A percentile compares a stretch with the other conserved stretches of the same genome.
Evolutionary conservation across 2,888 invertebrate species (phyloP).

Genomic region (Andrena bucephala): DNA sequence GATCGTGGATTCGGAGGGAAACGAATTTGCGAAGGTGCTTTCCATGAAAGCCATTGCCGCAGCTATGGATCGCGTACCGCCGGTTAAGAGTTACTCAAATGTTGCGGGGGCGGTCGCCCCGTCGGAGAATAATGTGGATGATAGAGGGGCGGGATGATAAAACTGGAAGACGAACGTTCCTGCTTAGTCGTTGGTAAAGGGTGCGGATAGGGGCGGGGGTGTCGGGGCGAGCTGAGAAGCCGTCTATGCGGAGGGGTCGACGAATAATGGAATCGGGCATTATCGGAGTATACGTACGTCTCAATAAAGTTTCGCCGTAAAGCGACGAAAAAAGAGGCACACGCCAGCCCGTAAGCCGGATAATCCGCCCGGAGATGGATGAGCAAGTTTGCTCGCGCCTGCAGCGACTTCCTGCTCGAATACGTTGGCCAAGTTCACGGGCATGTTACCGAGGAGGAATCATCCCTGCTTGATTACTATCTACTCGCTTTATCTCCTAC

Average conservation of each 20-base stretch:
- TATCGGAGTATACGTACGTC: slow-evolving; percentile 61
- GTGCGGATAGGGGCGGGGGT: background rate
- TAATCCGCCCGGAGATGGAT: slow-evolving; percentile 68
- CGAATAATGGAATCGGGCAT: slow-evolving; percentile 67
- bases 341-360: slow-evolving; percentile 60
- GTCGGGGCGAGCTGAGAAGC: background rate
- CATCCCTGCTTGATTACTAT: background rate
- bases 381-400: slow-evolving; percentile 34
- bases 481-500: too few relatives aligned
- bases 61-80: slow-evolving; percentile 7
- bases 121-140: slow-evolving; percentile 11
- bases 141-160: slow-evolving; percentile 33
- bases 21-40: slow-evolving; percentile 12
- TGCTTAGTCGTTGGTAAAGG: slow-evolving; percentile 14
- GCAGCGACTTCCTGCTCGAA: slow-evolving; percentile 7
- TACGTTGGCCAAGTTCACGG: slow-evolving; percentile 23
- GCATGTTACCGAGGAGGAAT: background rate
- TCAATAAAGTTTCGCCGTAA: slow-evolving; percentile 64
- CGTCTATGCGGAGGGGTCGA: slow-evolving; percentile 13
- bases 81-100: slow-evolving; percentile 25
- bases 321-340: slow-evolving; percentile 43
- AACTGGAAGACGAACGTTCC: slow-evolving; percentile 44
- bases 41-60: slow-evolving; percentile 8
- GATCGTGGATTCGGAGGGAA: background rate
- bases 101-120: slow-evolving; percentile 20